Percentiles rank a stretch among this genome's conserved stretches.
Conservation (phyloP, 2,888 invertebrate genomes). For the Hypomecis atomaria region DNA sequence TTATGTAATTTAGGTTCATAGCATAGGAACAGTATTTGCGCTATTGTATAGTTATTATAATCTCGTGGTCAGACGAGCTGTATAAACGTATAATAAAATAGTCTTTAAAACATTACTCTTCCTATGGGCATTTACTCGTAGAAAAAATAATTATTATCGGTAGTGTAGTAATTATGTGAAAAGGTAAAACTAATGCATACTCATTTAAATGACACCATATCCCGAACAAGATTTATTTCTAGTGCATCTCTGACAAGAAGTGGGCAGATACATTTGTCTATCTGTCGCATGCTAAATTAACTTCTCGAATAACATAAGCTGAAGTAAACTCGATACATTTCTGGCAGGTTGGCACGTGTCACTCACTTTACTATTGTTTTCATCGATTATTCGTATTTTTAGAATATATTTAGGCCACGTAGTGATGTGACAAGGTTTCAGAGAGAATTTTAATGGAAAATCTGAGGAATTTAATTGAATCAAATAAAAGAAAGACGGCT, state of each 20-base stretch:
- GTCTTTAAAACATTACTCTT: too few relatives aligned
- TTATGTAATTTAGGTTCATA: too few relatives aligned
- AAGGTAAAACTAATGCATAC: too few relatives aligned
- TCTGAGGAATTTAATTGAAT: conserved; percentile 13
- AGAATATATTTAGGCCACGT: conserved; percentile 37
- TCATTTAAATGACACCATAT: background rate
- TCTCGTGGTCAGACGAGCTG: too few relatives aligned
- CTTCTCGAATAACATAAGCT: conserved; percentile 46
- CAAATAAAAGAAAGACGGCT: background rate
- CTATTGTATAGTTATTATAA: too few relatives aligned
- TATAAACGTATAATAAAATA: too few relatives aligned
- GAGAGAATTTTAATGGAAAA: conserved; percentile 13
- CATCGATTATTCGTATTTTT: conserved; percentile 56
- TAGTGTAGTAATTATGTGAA: too few relatives aligned
- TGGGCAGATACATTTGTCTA: conserved; percentile 28
- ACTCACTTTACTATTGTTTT: conserved; percentile 67
- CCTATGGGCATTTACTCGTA: too few relatives aligned
- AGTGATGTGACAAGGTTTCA: conserved; percentile 3
- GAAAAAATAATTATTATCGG: too few relatives aligned
- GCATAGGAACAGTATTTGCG: too few relatives aligned
- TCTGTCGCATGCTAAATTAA: conserved; percentile 31
- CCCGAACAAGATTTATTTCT: conserved; percentile 16
- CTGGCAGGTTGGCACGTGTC: conserved; percentile 61
- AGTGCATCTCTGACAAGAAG: conserved; percentile 27
- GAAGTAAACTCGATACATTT: conserved; percentile 63